Conservation (phyloP, 2,888 invertebrate genomes). For the Campopleginae sp. region DNA sequence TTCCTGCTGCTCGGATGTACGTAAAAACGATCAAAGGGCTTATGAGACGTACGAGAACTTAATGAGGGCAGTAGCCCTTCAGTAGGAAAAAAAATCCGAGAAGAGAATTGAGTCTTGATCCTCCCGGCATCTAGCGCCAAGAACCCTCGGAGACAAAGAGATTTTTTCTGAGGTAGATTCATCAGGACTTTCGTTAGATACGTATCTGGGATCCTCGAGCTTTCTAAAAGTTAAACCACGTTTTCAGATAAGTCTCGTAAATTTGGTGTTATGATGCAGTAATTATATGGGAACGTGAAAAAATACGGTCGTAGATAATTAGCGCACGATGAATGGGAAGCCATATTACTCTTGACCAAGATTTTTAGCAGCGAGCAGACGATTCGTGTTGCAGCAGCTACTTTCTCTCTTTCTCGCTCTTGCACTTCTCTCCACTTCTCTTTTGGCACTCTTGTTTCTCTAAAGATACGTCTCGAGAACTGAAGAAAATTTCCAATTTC, state of each 20-base stretch:
- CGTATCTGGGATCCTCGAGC: neutral
- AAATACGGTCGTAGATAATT: neutral
- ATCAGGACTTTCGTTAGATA: neutral
- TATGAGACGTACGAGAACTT: neutral
- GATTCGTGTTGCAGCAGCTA: neutral
- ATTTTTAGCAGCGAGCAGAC: neutral
- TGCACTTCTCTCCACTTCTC: neutral
- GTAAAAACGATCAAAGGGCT: neutral
- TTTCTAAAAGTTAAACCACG: neutral
- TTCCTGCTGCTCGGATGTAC: neutral
- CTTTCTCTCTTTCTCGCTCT: neutral
- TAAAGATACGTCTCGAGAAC: neutral
- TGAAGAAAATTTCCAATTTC: constrained; percentile 51
- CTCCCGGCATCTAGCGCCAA: neutral
- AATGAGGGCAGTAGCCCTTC: neutral
- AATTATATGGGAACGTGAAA: neutral
- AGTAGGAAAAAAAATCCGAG: neutral
- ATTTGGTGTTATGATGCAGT: neutral
- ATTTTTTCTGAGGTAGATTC: neutral
- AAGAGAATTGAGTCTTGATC: neutral
- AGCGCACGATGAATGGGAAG: neutral
- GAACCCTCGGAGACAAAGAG: neutral
- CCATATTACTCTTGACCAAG: constrained; percentile 10
- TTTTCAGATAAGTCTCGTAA: neutral
- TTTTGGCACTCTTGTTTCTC: neutral